Percentiles rank a stretch among this genome's conserved stretches.
These are phyloP conservation scores for Drosophila ananassae DNA, from an alignment of 1,140 invertebrate species.

Conservation along the genomic window DNA sequence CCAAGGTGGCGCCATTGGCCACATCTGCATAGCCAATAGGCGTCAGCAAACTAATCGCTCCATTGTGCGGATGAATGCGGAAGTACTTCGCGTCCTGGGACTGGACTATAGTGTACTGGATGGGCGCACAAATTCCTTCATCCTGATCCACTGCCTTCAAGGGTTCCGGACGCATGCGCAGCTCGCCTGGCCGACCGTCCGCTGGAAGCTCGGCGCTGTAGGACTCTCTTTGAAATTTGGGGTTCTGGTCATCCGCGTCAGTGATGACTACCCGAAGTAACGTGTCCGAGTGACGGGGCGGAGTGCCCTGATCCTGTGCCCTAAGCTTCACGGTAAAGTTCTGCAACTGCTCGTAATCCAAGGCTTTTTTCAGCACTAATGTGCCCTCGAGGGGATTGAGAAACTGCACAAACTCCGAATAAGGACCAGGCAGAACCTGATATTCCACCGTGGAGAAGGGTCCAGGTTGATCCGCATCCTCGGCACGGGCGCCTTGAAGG, in stretches of 20 bases:
- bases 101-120: conserved; percentile 87
- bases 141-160: conserved; percentile 90
- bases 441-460: conserved; percentile 95
- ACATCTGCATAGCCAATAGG: conserved; percentile 87
- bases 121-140: conserved; percentile 88
- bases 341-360: conserved; percentile 93
- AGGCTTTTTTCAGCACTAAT: conserved; percentile 90
- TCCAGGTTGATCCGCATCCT: conserved; percentile 94
- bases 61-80: conserved; percentile 87
- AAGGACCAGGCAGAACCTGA: conserved; percentile 90
- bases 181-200: conserved; percentile 73
- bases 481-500: conserved; percentile 90
- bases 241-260: conserved; percentile 97
- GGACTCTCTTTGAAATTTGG: conserved; percentile 90
- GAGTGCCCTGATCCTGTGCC: conserved; percentile 93
- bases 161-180: conserved; percentile 86
- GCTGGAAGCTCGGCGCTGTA: conserved; percentile 89
- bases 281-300: conserved; percentile 90
- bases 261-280: conserved; percentile 91
- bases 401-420: conserved; percentile 93
- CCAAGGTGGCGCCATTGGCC: conserved; percentile 88
- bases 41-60: conserved; percentile 86
- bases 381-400: conserved; percentile 94
- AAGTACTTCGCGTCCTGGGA: conserved; percentile 84
- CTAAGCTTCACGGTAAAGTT: conserved; percentile 92